Conservation (phyloP, 2,888 invertebrate genomes). For the Drosophila paramelanica region DNA sequence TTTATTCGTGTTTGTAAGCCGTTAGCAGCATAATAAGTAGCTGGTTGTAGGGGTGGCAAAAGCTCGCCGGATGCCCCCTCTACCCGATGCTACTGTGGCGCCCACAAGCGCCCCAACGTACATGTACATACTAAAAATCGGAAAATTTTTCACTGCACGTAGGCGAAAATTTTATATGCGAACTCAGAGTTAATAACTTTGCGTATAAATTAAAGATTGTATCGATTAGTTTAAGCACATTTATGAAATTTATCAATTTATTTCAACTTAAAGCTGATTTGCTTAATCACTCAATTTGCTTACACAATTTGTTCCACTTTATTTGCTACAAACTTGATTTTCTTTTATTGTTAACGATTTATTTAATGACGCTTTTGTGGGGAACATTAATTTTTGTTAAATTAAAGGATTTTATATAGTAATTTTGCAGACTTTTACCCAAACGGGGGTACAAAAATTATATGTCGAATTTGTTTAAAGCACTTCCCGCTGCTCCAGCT, state of each 20-base stretch:
- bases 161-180: constrained; percentile 62
- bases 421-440: constrained; percentile 43
- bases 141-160: constrained; percentile 76
- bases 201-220: constrained; percentile 7
- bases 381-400: constrained; percentile 15
- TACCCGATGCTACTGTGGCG: constrained; percentile 68
- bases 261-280: constrained; percentile 36
- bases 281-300: constrained; percentile 40
- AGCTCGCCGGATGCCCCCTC: constrained; percentile 65
- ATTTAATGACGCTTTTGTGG: constrained; percentile 4
- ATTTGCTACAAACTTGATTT: constrained; percentile 21
- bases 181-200: constrained; percentile 13
- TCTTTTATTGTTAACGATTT: constrained; percentile 11
- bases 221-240: constrained; percentile 7
- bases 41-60: constrained; percentile 56
- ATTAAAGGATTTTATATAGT: constrained; percentile 6
- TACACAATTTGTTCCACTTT: constrained; percentile 58
- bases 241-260: constrained; percentile 47
- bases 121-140: constrained; percentile 84
- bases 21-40: constrained; percentile 48
- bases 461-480: constrained; percentile 55
- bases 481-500: constrained; percentile 65
- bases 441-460: constrained; percentile 55
- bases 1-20: constrained; percentile 50
- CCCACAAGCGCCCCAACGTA: constrained; percentile 72